Evolutionary conservation across 2,888 invertebrate genomes (phyloP).

Genomic region (Tipula unca): DNA sequence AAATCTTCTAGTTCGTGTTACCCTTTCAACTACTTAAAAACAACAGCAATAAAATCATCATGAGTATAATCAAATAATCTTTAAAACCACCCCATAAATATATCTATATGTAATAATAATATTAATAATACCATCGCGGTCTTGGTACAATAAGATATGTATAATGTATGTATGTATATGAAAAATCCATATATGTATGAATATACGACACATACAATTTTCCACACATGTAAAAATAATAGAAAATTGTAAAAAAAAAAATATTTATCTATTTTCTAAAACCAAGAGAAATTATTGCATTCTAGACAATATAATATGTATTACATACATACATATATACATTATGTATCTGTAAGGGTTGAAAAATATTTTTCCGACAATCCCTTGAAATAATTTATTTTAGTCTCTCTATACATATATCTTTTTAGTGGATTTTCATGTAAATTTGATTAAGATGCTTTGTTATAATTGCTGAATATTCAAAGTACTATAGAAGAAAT

Average conservation of each 20-base stretch:
- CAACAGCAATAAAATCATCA: background rate
- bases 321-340: background rate
- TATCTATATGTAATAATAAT: background rate
- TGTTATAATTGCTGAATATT: conserved; percentile 8
- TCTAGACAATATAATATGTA: background rate
- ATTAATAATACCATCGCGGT: conserved; percentile 14
- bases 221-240: background rate
- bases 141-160: background rate
- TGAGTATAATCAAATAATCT: background rate
- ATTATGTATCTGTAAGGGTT: background rate
- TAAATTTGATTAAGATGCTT: conserved; percentile 8
- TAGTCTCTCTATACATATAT: background rate
- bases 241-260: background rate
- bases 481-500: background rate
- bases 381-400: background rate
- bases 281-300: background rate
- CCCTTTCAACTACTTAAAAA: conserved; percentile 3
- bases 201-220: background rate
- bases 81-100: background rate
- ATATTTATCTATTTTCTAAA: conserved; percentile 3
- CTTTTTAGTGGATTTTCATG: background rate
- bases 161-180: background rate
- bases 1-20: background rate
- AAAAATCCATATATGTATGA: conserved; percentile 1
- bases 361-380: background rate